Conservation (phyloP, 1,140 invertebrate species). For the Glossosoma conforme region DNA sequence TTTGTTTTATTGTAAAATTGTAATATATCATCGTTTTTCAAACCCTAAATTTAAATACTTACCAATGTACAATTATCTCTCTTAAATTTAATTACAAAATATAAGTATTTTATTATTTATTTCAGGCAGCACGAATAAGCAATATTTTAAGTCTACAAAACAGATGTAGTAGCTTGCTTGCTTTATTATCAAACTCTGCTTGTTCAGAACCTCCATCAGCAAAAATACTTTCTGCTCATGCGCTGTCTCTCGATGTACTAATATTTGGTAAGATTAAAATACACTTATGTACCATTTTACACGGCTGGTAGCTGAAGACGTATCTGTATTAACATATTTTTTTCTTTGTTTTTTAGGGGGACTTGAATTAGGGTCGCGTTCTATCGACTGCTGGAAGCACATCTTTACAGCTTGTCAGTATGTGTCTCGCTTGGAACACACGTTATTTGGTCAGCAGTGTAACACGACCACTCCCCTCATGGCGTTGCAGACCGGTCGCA, state of each 20-base stretch:
- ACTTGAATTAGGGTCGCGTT: constrained; percentile 84
- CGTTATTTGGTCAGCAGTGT: constrained; percentile 67
- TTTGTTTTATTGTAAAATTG: not conserved
- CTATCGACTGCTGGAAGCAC: constrained; percentile 88
- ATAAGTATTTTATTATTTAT: constrained; percentile 17
- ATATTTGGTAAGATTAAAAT: constrained; percentile 43
- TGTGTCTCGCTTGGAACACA: constrained; percentile 83
- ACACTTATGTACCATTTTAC: too few species aligned
- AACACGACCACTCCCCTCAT: constrained; percentile 46
- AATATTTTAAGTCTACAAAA: constrained; percentile 75
- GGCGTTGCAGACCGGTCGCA: constrained; percentile 44
- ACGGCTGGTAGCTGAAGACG: not conserved
- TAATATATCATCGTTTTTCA: not conserved
- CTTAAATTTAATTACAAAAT: too few species aligned
- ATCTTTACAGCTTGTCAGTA: constrained; percentile 89
- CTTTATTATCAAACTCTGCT: constrained; percentile 70
- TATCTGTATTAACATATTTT: too few species aligned
- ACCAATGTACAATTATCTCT: too few species aligned
- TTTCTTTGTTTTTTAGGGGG: constrained; percentile 56
- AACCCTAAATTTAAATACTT: not conserved
- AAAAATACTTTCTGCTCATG: constrained; percentile 77
- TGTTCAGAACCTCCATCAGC: constrained; percentile 66
- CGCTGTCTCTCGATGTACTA: constrained; percentile 85
- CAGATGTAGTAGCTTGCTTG: constrained; percentile 76
- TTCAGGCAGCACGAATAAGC: constrained; percentile 65